These are phyloP conservation scores for Zosterops lateralis DNA, from an alignment of 2,113 vertebrate species.

Conservation along the genomic window DNA sequence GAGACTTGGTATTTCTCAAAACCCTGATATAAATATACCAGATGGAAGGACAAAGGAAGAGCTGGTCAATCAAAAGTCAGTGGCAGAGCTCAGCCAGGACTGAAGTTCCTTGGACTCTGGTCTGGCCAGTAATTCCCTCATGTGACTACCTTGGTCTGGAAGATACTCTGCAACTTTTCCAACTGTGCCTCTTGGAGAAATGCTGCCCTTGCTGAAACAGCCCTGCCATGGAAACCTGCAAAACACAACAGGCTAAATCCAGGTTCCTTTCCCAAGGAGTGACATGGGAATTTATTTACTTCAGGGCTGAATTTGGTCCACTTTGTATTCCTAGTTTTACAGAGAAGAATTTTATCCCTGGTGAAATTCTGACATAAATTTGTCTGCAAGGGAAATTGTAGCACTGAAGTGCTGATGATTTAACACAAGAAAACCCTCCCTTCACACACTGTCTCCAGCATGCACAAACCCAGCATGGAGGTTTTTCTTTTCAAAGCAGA, in stretches of 20 bases:
- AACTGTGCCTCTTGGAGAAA: neutral
- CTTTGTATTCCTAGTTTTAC: neutral
- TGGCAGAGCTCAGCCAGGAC: neutral
- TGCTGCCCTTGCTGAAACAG: neutral
- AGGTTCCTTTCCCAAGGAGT: neutral
- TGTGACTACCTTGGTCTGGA: neutral
- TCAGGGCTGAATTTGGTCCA: neutral
- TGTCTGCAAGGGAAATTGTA: neutral
- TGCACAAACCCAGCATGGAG: neutral
- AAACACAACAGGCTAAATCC: neutral
- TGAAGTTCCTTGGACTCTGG: neutral
- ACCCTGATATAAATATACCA: neutral
- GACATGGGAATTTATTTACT: neutral
- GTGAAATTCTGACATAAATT: neutral
- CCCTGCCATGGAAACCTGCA: neutral
- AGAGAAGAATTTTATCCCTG: neutral
- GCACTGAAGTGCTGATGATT: neutral
- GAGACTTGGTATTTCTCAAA: conserved; percentile 15
- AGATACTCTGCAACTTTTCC: neutral
- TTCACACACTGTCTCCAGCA: neutral
- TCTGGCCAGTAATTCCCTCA: neutral
- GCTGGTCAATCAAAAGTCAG: neutral
- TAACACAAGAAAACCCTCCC: neutral
- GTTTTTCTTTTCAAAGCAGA: neutral
- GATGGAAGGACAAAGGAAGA: neutral